Base-by-base conservation (phyloP, 2,113 vertebrate species). In the Heteronetta atricapilla region DNA sequence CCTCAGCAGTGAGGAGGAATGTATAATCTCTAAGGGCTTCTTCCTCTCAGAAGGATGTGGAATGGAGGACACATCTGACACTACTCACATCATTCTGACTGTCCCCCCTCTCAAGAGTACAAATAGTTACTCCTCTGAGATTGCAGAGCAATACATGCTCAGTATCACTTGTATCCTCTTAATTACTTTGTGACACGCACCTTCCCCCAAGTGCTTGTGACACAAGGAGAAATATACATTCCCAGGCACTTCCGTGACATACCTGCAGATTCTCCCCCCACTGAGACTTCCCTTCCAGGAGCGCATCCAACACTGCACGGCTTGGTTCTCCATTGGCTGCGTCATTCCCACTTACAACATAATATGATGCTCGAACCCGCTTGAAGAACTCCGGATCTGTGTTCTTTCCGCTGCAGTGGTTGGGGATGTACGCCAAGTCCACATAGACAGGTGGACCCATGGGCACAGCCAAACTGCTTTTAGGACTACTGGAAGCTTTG, bases 231-330 rank as follows among this genome's bases (percentile, higher is more conserved):
- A 73, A 33, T 46, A 36, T 36, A 19, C 14, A 6, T 34, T 58
- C 83, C 62, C 77, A 63, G 36, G 44, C 20, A 16, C 53, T 68
- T 40, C 60, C 29, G 44, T 68, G 60, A 95, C 98, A 94, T 97
- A 99, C 99, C 99, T 99, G 99, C 34, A 99, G 97, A 96, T 99
- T 99, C 88, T 99, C 99, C 42, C 99, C 99, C 99, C 99, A 99
- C 84, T 99, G 99, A 91, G 99, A 97, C 97, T 99, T 99, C 90
- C 99, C 99, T 3, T 99, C 99, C 96, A 99, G 96, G 86, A 99
- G 97, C 0, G 99, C 98, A 76, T 99, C 99, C 68, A 99, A 95
- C 89, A 99, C 99, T 3, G 98, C 97, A 11, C 99, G 98, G 96
- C 99, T 99, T 1, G 99, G 99, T 86, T 99, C 99, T 8, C 98